phyloP scores from a whole-genome alignment of 2,113 vertebrate genomes.

The Rhipidura dahli region DNA sequence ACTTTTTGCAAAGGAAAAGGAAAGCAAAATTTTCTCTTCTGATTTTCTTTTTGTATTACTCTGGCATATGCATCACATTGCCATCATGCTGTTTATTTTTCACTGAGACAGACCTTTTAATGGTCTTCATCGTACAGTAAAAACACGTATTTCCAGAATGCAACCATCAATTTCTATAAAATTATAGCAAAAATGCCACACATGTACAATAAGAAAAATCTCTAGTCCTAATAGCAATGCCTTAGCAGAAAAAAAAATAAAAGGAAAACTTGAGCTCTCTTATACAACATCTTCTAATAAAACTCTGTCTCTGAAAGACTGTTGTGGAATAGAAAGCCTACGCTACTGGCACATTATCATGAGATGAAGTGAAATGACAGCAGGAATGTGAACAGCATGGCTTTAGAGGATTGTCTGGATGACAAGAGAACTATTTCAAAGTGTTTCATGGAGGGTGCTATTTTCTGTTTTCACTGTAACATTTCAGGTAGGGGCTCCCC shows the following conservation, averaged over 20 bases:
- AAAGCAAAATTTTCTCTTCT: neutral
- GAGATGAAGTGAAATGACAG: constrained; percentile 44
- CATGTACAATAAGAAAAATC: neutral
- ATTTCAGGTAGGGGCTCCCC: constrained; percentile 16
- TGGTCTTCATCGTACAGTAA: neutral
- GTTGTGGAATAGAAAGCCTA: neutral
- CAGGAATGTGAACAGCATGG: neutral
- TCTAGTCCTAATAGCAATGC: neutral
- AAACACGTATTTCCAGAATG: neutral
- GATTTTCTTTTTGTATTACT: neutral
- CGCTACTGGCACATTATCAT: neutral
- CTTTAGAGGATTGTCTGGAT: neutral
- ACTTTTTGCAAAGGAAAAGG: neutral
- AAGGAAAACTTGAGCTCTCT: neutral
- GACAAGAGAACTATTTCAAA: constrained; percentile 6
- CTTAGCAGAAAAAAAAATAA: neutral
- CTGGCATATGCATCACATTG: neutral
- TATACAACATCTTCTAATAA: neutral
- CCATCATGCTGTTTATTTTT: neutral
- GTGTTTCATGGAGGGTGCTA: neutral
- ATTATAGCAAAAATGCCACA: neutral
- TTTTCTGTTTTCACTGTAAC: neutral
- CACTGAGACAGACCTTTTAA: neutral
- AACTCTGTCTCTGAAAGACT: constrained; percentile 6
- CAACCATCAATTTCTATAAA: neutral